Conservation (phyloP, 2,888 invertebrate genomes). For the Brachyptera putata region DNA sequence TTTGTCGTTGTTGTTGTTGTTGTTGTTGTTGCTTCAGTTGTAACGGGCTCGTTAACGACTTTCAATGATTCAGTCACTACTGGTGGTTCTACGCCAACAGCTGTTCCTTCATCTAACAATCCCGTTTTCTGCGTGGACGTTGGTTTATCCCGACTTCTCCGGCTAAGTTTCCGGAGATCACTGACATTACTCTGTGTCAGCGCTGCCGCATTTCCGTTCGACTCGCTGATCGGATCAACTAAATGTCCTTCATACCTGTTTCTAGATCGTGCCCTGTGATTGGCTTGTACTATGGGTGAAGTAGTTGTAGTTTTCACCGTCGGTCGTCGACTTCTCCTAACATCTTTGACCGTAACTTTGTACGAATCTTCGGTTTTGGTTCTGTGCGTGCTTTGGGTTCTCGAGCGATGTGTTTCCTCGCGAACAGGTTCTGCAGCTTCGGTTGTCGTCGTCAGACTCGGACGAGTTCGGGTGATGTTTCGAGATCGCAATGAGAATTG, state of each 20-base stretch:
- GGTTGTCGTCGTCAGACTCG: neutral
- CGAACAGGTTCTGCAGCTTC: neutral
- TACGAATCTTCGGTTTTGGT: neutral
- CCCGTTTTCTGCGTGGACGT: neutral
- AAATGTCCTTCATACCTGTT: neutral
- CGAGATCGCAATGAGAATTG: neutral
- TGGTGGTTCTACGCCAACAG: neutral
- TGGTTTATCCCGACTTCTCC: constrained; percentile 7
- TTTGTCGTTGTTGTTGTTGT: constrained; percentile 1
- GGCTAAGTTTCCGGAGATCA: constrained; percentile 1
- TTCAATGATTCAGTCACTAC: neutral
- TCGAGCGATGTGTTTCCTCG: neutral
- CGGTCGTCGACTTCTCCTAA: neutral
- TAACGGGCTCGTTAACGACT: neutral
- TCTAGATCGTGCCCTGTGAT: neutral
- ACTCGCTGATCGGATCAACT: neutral
- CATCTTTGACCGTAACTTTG: neutral
- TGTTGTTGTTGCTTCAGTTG: neutral
- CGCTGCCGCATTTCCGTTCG: neutral
- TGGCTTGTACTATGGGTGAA: neutral
- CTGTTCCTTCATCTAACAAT: neutral
- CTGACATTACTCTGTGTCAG: neutral
- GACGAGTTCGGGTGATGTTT: neutral
- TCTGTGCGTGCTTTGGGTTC: neutral
- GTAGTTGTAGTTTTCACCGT: neutral